These are phyloP conservation scores for Cyclina sinensis DNA, from an alignment of 1,140 invertebrate species.

Conservation along the genomic window DNA sequence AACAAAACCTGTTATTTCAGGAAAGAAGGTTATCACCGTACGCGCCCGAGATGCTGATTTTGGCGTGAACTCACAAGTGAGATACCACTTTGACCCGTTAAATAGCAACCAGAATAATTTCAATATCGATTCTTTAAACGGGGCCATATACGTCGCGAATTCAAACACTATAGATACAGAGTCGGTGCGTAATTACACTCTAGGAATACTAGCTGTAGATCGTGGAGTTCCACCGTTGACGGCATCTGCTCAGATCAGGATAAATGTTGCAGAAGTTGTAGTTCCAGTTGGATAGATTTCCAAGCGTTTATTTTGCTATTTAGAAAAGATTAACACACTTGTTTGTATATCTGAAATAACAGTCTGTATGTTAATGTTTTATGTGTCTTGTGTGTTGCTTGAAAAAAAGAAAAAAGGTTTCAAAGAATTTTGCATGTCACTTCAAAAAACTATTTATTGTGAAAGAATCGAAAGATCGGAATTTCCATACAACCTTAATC, in stretches of 20 bases:
- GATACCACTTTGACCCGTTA: slow-evolving; percentile 91
- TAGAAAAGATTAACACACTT: too few relatives aligned
- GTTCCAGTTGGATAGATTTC: not conserved
- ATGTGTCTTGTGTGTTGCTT: too few relatives aligned
- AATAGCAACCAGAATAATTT: slow-evolving; percentile 45
- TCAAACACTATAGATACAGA: slow-evolving; percentile 90
- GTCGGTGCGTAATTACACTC: slow-evolving; percentile 81
- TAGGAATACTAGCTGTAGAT: slow-evolving; percentile 82
- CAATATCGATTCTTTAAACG: not conserved
- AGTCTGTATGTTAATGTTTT: too few relatives aligned
- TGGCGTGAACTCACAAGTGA: slow-evolving; percentile 95
- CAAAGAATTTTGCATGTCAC: too few relatives aligned
- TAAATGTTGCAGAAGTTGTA: not conserved
- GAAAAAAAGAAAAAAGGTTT: too few relatives aligned
- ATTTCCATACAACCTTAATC: too few relatives aligned
- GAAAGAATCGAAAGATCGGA: too few relatives aligned
- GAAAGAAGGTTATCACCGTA: slow-evolving; percentile 91
- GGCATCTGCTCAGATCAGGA: not conserved
- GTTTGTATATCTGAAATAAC: too few relatives aligned
- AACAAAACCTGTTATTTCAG: slow-evolving; percentile 87
- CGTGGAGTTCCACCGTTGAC: slow-evolving; percentile 7
- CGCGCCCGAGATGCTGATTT: slow-evolving; percentile 83
- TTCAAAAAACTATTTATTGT: too few relatives aligned
- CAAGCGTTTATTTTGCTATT: too few relatives aligned
- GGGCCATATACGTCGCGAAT: not conserved